These are phyloP conservation scores for Hylaeus anthracinus DNA, from an alignment of 1,140 invertebrate species.

Conservation along the genomic window DNA sequence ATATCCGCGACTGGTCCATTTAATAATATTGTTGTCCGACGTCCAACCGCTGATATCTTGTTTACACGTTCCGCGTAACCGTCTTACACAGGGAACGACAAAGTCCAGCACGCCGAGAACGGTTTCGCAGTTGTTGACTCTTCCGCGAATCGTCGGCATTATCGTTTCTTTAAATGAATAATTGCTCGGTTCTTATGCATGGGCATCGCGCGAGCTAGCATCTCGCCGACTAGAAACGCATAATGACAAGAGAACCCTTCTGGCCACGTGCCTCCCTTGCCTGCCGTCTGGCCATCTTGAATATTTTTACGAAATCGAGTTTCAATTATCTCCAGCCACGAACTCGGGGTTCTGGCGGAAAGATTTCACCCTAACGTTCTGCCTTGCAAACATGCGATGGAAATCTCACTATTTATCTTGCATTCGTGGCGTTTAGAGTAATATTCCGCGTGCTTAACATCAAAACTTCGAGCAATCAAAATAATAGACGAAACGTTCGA, in stretches of 20 bases:
- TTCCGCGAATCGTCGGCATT: slow-evolving; percentile 50
- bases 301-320: not conserved
- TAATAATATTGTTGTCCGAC: slow-evolving; percentile 34
- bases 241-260: not conserved
- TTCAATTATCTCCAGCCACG: not conserved
- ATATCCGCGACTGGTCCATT: slow-evolving; percentile 27
- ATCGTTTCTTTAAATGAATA: slow-evolving; percentile 56
- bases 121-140: slow-evolving; percentile 49
- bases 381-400: no score
- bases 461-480: no score
- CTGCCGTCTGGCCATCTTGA: not conserved
- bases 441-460: no score
- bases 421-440: no score
- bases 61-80: slow-evolving; percentile 22
- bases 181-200: slow-evolving; percentile 24
- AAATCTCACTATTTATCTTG: no score
- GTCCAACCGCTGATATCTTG: slow-evolving; percentile 39
- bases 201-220: not conserved
- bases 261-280: not conserved
- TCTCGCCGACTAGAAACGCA: not conserved
- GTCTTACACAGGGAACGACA: slow-evolving; percentile 19
- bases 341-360: not conserved
- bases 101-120: slow-evolving; percentile 41
- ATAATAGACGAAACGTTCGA: no score
- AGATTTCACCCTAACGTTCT: not conserved